A percentile compares a stretch with the other conserved stretches of the same genome.
phyloP scores from a whole-genome alignment of 2,888 invertebrate species.

The Ormyrus pomaceus region DNA sequence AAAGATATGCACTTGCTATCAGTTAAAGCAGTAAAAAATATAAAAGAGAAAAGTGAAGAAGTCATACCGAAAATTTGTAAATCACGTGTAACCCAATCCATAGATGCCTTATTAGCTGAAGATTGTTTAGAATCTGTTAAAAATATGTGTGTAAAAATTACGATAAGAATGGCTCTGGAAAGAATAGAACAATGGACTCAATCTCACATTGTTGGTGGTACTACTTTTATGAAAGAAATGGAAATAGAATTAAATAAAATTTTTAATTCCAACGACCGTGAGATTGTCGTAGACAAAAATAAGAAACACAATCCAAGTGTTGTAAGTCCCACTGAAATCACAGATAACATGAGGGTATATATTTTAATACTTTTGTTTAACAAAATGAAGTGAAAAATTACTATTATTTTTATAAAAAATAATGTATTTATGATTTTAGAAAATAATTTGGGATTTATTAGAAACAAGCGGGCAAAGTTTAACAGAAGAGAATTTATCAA shows the following conservation, averaged over 20 bases:
- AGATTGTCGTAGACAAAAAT: neutral
- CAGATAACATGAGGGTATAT: conserved; percentile 65
- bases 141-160: conserved; percentile 77
- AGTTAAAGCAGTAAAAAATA: conserved; percentile 50
- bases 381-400: neutral
- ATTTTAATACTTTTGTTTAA: neutral
- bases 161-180: conserved; percentile 76
- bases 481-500: conserved; percentile 58
- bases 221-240: conserved; percentile 68
- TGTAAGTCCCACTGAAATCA: conserved; percentile 64
- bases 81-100: conserved; percentile 64
- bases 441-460: conserved; percentile 67
- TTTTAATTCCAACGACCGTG: conserved; percentile 55
- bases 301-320: conserved; percentile 62
- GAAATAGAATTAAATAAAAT: conserved; percentile 64
- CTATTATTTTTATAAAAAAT: conserved; percentile 3
- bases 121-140: conserved; percentile 77
- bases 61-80: conserved; percentile 65
- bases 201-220: conserved; percentile 72
- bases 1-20: conserved; percentile 50
- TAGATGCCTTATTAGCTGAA: conserved; percentile 77
- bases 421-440: conserved; percentile 57
- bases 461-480: conserved; percentile 64
- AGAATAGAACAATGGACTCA: conserved; percentile 79
- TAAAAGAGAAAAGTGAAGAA: conserved; percentile 64